phyloP scores from a whole-genome alignment of 2,113 vertebrate genomes.

The Alexandromys fortis region DNA sequence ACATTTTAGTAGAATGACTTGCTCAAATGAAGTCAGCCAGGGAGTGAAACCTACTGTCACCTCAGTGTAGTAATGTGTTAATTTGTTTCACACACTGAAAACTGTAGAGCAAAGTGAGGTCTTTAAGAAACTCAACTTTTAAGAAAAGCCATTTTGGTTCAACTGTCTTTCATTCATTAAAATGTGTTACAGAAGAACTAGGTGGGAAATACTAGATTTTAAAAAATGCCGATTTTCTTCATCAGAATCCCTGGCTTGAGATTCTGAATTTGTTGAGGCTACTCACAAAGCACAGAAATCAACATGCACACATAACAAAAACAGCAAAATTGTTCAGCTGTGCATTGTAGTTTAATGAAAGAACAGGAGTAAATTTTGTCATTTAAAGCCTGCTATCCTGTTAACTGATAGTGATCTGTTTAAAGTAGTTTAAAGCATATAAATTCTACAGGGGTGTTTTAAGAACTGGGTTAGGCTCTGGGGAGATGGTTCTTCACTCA shows the following conservation, averaged over 20 bases:
- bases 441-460: not conserved
- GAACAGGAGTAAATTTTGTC: not conserved
- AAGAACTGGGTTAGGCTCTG: not conserved
- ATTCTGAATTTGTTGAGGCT: slow-evolving; percentile 52
- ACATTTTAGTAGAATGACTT: slow-evolving; percentile 51
- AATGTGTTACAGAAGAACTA: slow-evolving; percentile 17
- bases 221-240: not conserved
- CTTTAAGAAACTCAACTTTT: slow-evolving; percentile 48
- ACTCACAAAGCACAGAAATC: slow-evolving; percentile 42
- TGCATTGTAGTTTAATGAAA: not conserved
- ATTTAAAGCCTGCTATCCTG: not conserved
- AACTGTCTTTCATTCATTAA: slow-evolving; percentile 22
- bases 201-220: not conserved
- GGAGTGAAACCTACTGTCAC: slow-evolving; percentile 38
- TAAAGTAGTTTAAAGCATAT: not conserved
- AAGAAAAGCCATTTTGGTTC: slow-evolving; percentile 50
- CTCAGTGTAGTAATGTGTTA: slow-evolving; percentile 60
- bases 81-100: slow-evolving; percentile 68
- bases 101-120: slow-evolving; percentile 53
- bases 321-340: not conserved
- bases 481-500: not conserved
- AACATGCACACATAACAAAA: slow-evolving; percentile 17
- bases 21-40: not conserved
- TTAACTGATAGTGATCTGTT: not conserved
- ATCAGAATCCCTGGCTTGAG: not conserved